A percentile compares a stretch with the other conserved stretches of the same genome.
Evolutionary conservation across 2,888 invertebrate species (phyloP).

Genomic region (Rhagium mordax): DNA sequence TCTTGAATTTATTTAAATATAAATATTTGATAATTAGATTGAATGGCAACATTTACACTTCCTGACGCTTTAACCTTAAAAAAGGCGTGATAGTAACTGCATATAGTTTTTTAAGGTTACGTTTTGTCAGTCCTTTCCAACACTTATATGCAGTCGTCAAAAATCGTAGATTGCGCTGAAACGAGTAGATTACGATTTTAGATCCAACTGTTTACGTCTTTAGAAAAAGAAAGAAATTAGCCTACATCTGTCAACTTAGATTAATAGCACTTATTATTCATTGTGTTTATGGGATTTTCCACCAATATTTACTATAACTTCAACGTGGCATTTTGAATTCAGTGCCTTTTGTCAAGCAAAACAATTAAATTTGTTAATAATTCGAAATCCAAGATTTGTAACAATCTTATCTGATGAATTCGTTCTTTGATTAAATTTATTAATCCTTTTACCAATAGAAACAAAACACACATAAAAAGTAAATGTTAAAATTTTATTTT

Average conservation of each 20-base stretch:
- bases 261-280: not conserved
- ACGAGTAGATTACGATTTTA: no score
- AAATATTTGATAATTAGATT: no score
- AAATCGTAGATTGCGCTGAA: no score
- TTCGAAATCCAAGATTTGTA: not conserved
- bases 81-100: no score
- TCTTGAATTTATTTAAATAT: no score
- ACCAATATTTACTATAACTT: not conserved
- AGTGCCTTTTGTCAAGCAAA: not conserved
- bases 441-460: not conserved
- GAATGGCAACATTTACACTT: no score
- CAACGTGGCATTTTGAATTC: not conserved
- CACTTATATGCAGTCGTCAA: no score
- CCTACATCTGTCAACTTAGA: not conserved
- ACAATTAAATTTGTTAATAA: not conserved
- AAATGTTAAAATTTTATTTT: not conserved
- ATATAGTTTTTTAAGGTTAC: no score
- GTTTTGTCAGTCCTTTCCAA: no score
- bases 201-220: not conserved
- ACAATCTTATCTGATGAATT: not conserved
- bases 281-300: not conserved
- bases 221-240: not conserved
- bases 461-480: not conserved
- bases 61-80: no score
- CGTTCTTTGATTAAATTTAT: not conserved